Evolutionary conservation across 2,113 vertebrate genomes (phyloP), one percentile per base, ranked within the genome.

Genomic region (Pleuronectes platessa): DNA sequence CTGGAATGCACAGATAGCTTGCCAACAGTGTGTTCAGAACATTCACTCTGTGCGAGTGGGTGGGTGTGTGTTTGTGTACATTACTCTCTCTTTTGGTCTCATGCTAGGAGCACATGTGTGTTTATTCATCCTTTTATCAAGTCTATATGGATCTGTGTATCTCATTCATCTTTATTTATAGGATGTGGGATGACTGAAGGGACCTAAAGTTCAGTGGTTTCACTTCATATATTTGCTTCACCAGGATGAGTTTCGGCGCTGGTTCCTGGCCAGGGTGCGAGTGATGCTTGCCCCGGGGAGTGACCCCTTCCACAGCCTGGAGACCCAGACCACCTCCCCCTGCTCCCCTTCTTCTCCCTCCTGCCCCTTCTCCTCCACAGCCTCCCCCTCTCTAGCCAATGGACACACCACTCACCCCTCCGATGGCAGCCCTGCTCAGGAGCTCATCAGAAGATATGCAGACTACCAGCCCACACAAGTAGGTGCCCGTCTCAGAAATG

Each of bases 231-330:
- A 0, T 27, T 49, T 83, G 23, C 77, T 74, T 78, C 31, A 54
- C 23, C 49, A 99, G 98, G 98, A 99, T 86, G 98, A 99, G 91
- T 99, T 99, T 91, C 96, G 91, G 80, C 94, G 90, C 70, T 99
- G 97, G 97, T 99, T 98, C 94, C 95, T 96, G 87, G 97, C 98
- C 89, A 98, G 95, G 91, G 94, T 99, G 86, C 95, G 95, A 61
- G 23, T 95, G 83, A 94, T 96, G 89, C 92, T 96, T 91, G 95
- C 96, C 83, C 87, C 96, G 37, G 96, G 96, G 88, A 94, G 89
- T 68, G 88, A 58, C 84, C 94, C 95, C 64, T 94, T 96, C 83
- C 93, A 94, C 87, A 94, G 89, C 92, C 94, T 94, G 86, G 94
- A 95, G 53, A 92, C 93, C 85, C 55, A 92, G 63, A 79, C 83